phyloP scores from a whole-genome alignment of 2,113 vertebrate species.

The Elephantulus edwardii region DNA sequence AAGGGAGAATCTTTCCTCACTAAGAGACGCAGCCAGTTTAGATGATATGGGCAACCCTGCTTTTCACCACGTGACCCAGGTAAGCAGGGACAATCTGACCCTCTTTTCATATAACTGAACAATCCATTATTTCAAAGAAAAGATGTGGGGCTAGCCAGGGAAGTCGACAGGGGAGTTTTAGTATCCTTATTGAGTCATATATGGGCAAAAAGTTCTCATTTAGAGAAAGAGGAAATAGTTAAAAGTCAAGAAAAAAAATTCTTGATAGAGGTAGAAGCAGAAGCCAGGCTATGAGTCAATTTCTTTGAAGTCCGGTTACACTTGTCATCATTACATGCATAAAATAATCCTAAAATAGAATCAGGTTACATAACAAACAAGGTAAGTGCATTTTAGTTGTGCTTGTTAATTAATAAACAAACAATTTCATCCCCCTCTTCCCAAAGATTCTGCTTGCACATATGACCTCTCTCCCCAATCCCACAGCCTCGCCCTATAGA shows the following conservation, averaged over 20 bases:
- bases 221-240: not conserved
- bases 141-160: too few relatives aligned
- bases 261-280: not conserved
- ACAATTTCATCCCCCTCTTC: not conserved
- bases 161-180: too few relatives aligned
- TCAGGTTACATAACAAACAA: not conserved
- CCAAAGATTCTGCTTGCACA: not conserved
- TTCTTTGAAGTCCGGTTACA: not conserved
- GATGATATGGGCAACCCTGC: too few relatives aligned
- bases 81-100: too few relatives aligned
- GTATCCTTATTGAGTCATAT: too few relatives aligned
- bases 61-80: too few relatives aligned
- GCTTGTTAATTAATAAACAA: not conserved
- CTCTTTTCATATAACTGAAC: too few relatives aligned
- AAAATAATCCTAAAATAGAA: not conserved
- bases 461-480: not conserved
- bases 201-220: too few relatives aligned
- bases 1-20: too few relatives aligned
- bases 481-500: not conserved
- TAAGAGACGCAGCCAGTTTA: too few relatives aligned
- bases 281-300: not conserved
- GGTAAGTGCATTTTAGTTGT: not conserved
- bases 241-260: slow-evolving; percentile 16
- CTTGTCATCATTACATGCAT: not conserved
- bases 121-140: too few relatives aligned